Conservation (phyloP, 2,888 invertebrate species). For the Apotomis turbidana region DNA sequence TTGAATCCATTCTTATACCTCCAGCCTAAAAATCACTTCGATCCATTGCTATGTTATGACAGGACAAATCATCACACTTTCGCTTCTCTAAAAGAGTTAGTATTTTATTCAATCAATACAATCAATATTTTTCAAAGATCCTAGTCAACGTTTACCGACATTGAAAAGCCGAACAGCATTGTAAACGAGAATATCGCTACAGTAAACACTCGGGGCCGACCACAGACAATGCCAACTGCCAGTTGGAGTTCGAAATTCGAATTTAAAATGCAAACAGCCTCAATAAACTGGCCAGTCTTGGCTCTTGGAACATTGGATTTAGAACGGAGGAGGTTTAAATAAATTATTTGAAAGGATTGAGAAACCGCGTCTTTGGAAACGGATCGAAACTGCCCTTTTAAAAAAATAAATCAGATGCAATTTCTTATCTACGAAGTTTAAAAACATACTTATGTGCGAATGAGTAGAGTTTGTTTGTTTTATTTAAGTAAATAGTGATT, state of each 20-base stretch:
- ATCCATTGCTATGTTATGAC: too few relatives aligned
- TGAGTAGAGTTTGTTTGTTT: too few relatives aligned
- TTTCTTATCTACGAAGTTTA: neutral
- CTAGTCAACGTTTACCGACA: neutral
- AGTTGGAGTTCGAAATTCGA: conserved; percentile 16
- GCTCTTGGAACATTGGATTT: conserved; percentile 31
- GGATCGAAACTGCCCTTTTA: neutral
- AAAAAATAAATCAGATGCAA: neutral
- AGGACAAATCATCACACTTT: too few relatives aligned
- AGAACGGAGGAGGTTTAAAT: conserved; percentile 1
- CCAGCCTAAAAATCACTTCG: too few relatives aligned
- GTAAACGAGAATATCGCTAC: conserved; percentile 6
- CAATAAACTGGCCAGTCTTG: conserved; percentile 32
- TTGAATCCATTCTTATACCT: too few relatives aligned
- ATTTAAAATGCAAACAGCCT: conserved; percentile 33
- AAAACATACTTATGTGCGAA: too few relatives aligned
- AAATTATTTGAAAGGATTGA: neutral
- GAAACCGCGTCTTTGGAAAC: neutral
- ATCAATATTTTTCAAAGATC: neutral
- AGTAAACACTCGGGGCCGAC: conserved; percentile 1
- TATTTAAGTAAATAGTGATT: too few relatives aligned
- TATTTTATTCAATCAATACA: neutral
- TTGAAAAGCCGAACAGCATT: neutral
- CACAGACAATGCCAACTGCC: conserved; percentile 4
- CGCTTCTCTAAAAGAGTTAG: too few relatives aligned